Evolutionary conservation across 2,888 invertebrate species (phyloP), one percentile per base, ranked within the genome.

Genomic region (Drosophila glabriapex): DNA sequence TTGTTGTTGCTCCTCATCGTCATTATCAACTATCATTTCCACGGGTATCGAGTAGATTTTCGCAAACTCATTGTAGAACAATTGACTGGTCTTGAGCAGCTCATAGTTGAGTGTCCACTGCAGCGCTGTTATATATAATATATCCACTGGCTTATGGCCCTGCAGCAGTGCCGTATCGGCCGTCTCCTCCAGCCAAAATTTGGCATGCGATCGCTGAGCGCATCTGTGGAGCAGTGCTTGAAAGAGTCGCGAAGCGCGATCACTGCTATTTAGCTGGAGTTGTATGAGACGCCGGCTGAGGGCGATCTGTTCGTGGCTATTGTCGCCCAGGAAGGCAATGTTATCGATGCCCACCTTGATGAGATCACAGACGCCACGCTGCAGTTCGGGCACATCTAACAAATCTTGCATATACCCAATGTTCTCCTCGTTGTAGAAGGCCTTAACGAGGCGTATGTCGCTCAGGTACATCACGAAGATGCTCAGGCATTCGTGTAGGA

Each of bases 321-420:
- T 92, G 55, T 93, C 92, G 22, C 92, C 93, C 49, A 93, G 81
- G 76, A 91, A 91, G 55, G 92, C 90, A 29, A 90, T 88, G 66
- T 93, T 93, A 55, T 93, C 92, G 49, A 93, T 91, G 75, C 93
- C 93, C 62, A 93, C 93, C 70, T 92, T 93, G 49, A 93, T 91
- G 37, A 94, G 85, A 87, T 92, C 92, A 73, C 93, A 93, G 4
- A 92, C 90, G 28, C 85, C 85, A n/a, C 91, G 85, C 41, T 92
- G 90, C 29, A 93, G 67, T 39, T 90, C 90, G 6, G 93, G 92
- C 52, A 92, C 87, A 59, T 78, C 74, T 41, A 93, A 67, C 29
- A 93, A 78, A 43, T 93, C 92, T 69, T 92, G 91, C 76, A 94
- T 82, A 68, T 93, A 90, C 16, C 88, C 80, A 22, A 94, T 92